phyloP scores from a whole-genome alignment of 2,888 invertebrate genomes.

The Limnephilus marmoratus region DNA sequence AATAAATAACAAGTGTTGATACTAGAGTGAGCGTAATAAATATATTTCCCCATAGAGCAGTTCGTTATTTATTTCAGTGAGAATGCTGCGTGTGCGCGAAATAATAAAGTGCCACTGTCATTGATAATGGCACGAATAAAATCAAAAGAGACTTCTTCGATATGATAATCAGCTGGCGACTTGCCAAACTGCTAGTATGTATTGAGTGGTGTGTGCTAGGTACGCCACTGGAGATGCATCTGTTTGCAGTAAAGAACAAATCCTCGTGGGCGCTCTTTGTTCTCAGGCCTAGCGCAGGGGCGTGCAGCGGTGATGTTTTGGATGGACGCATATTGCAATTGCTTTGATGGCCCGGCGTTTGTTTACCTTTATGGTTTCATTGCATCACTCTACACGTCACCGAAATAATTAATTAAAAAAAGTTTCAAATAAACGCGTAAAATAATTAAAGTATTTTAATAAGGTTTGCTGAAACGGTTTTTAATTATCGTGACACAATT shows the following conservation, averaged over 20 bases:
- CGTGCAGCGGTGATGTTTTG: conserved; percentile 2
- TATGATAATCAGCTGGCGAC: conserved; percentile 55
- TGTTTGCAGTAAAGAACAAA: conserved; percentile 30
- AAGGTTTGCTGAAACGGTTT: neutral
- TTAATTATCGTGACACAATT: neutral
- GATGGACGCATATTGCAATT: conserved; percentile 13
- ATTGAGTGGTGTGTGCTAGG: neutral
- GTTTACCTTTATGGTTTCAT: neutral
- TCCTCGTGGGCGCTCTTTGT: conserved; percentile 17
- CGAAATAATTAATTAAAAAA: neutral
- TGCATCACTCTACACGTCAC: neutral
- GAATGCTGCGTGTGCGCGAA: conserved; percentile 45
- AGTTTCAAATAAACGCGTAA: neutral
- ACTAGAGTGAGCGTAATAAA: neutral
- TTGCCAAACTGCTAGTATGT: conserved; percentile 45
- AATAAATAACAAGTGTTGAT: neutral
- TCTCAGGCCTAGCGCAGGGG: neutral
- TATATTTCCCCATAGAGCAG: neutral
- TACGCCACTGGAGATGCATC: conserved; percentile 44
- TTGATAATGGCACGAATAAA: conserved; percentile 34
- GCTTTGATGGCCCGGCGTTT: conserved; percentile 5
- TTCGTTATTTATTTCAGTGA: neutral
- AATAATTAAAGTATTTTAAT: neutral
- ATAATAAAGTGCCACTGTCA: conserved; percentile 40
- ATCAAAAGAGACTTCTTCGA: conserved; percentile 43